Conservation (phyloP, 2,888 invertebrate genomes). For the Tubiluchus corallicola region DNA sequence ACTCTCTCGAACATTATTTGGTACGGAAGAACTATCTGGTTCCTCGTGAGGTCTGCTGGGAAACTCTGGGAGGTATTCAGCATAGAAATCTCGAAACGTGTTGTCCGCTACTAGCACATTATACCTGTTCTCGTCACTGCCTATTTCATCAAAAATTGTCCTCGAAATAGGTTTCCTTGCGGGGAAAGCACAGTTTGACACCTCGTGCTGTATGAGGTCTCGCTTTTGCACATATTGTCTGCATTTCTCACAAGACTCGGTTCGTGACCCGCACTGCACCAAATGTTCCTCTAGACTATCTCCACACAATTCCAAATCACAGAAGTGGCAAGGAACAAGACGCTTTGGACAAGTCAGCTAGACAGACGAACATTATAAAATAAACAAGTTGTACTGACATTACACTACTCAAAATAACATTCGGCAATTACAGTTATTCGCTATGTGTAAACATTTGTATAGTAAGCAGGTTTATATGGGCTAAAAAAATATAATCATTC, state of each 20-base stretch:
- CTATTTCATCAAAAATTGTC: neutral
- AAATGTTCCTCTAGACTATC: conserved; percentile 42
- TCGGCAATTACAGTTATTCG: too few species aligned
- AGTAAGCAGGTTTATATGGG: too few species aligned
- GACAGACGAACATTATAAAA: too few species aligned
- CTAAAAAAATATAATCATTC: too few species aligned
- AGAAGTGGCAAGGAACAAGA: conserved; percentile 42
- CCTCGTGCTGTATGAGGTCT: conserved; percentile 44
- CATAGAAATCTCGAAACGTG: conserved; percentile 19
- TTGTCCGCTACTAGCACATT: conserved; percentile 8
- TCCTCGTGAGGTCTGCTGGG: neutral
- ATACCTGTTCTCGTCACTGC: neutral
- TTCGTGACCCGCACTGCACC: conserved; percentile 49
- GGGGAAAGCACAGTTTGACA: conserved; percentile 24
- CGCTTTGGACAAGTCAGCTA: conserved; percentile 39
- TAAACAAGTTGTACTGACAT: too few species aligned
- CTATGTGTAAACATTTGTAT: too few species aligned
- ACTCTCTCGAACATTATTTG: neutral
- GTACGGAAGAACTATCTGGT: too few species aligned
- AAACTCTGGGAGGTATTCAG: conserved; percentile 19
- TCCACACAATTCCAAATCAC: conserved; percentile 43
- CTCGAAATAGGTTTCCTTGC: conserved; percentile 11
- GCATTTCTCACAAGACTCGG: conserved; percentile 47
- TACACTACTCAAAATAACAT: too few species aligned
- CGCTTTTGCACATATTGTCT: conserved; percentile 48